Evolutionary conservation across 2,888 invertebrate genomes (phyloP), one percentile per base, ranked within the genome.

Genomic region (Agriopis marginaria): DNA sequence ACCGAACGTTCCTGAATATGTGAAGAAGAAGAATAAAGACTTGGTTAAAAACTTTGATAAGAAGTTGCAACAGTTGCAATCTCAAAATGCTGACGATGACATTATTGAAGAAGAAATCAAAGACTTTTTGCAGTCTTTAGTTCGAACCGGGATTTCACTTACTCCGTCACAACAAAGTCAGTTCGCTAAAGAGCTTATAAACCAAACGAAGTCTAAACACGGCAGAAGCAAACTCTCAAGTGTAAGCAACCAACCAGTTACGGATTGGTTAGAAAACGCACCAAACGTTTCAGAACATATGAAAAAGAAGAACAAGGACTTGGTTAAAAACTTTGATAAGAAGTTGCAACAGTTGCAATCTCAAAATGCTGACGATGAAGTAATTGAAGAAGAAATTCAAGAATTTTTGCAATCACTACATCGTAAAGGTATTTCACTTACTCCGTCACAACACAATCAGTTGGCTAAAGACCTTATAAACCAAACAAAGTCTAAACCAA

Each of bases 371-470:
- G 44, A 44, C 3, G 9, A 9, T 9, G 42, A 42, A 3, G 42
- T 45, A 8, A 32, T 47, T 32, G 12, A 32, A 59, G 32, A 47
- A 12, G 59, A 59, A 59, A 59, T 59, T 9, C 47, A 47, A 7
- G 23, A 59, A 3, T 59, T 59, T 12, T 8, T 59, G 7, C n/a
- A 59, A 1, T 39, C 32, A 11, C 32, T 59, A 32, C n/a, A 12
- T 12, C 8, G 11, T 12, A 47, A 47, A n/a, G 59, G 59, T 3
- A 59, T 59, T 14, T n/a, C 32, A 32, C 12, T 59, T 11, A 23
- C 12, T 12, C 32, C 59, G 1, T 7, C 23, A 32, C 47, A 47
- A 47, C 11, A n/a, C n/a, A 23, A 5, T 4, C 23, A 49, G n/a
- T 5, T 58, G 6, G 7, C 39, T 12, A 53, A 53, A 53, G n/a